Conservation (phyloP, 2,888 invertebrate genomes). For the Axea sp. region DNA sequence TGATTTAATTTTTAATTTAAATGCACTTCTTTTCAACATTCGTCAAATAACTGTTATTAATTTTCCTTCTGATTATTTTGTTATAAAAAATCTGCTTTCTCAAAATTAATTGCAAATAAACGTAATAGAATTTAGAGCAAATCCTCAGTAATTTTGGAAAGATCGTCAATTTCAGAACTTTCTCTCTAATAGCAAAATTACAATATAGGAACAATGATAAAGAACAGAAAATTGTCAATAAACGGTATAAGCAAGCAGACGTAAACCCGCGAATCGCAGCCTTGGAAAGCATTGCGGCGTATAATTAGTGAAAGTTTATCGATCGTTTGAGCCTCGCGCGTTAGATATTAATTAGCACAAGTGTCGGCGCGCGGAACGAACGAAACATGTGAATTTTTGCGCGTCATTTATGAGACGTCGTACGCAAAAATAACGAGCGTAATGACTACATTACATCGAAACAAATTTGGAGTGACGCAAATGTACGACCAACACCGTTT, state of each 20-base stretch:
- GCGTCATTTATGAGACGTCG: slow-evolving; percentile 38
- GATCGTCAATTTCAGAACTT: slow-evolving; percentile 9
- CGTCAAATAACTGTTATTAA: too few relatives aligned
- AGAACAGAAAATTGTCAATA: slow-evolving; percentile 16
- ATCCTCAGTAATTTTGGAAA: slow-evolving; percentile 2
- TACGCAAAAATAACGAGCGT: slow-evolving; percentile 26
- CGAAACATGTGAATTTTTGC: slow-evolving; percentile 42
- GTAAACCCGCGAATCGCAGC: slow-evolving; percentile 19
- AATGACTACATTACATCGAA: slow-evolving; percentile 52
- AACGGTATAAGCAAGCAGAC: too few relatives aligned
- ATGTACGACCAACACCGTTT: too few relatives aligned
- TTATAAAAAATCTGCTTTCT: slow-evolving; percentile 15
- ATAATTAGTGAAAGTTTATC: slow-evolving; percentile 50
- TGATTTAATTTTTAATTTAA: too few relatives aligned
- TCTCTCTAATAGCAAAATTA: slow-evolving; percentile 37
- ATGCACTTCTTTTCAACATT: too few relatives aligned
- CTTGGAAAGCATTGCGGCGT: slow-evolving; percentile 13
- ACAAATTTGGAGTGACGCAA: slow-evolving; percentile 47
- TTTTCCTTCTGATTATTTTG: too few relatives aligned
- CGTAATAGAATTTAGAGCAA: neutral
- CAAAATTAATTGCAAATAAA: neutral
- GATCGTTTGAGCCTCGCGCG: slow-evolving; percentile 19
- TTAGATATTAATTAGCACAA: slow-evolving; percentile 40
- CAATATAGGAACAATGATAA: slow-evolving; percentile 22
- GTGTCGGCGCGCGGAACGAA: slow-evolving; percentile 5